Base-by-base conservation (phyloP, 2,888 invertebrate genomes). In the Electrophaes corylata region DNA sequence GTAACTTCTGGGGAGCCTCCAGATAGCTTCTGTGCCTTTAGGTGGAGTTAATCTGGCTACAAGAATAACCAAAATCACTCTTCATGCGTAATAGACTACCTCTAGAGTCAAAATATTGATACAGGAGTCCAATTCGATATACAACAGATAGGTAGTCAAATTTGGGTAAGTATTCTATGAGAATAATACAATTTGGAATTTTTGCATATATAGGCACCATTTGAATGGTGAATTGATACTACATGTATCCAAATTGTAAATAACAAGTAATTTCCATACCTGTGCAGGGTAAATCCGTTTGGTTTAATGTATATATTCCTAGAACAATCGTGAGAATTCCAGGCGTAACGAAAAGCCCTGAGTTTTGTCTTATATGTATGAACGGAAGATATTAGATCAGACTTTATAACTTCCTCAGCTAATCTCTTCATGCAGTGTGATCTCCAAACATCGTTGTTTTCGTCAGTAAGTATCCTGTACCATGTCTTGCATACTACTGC, bases 321-420 rank as follows among this genome's bases (percentile, higher is more conserved):
- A 47, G 99, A 99, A 84, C 98, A 98, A 85, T 99, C 99, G 82
- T 96, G 95, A 8, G 98, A 97, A 87, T 98, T 99, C 99, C 99
- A 99, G 0, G 99, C 96, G 88, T 98, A 97, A 81, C 95, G 96
- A 86, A 96, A 98, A 11, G 99, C 98, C 75, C 97, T 93, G 65
- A 99, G 92, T 92, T 99, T 99, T 19, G 97, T 95, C 92, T 98
- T 99, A 81, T 96, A 98, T 4, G 98, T 97, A 55, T 96, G 95
- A 68, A 98, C 95, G 66, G 97, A 96, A 43, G 96, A 95, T 52
- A 99, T 92, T 74, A 99, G 92, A 86, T 98, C 98, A 5, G 98
- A 98, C 89, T 97, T 98, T 65, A 98, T 92, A 4, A 93, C 92
- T 81, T 94, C 98, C 84, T 97, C 96, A 0, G 98, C 95, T 69